Percentiles rank a stretch among this genome's conserved stretches.
Evolutionary conservation across 1,140 invertebrate species (phyloP).

Genomic region (Chlorops oryzae): DNA sequence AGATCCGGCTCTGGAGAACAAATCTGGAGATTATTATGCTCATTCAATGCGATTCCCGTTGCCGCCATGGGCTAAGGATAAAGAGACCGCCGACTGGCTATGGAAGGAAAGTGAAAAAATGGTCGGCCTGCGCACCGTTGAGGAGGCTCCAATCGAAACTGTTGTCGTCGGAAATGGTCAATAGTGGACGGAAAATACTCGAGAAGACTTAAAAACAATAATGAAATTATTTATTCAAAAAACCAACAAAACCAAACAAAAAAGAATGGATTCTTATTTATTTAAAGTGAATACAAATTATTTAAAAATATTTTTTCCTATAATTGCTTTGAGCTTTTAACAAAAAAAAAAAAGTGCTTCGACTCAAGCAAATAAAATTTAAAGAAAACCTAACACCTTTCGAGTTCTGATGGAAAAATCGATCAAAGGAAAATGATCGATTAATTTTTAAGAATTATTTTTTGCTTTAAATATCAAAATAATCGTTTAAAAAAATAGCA

Average conservation of each 20-base stretch:
- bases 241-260: background rate
- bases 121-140: slow-evolving; percentile 21
- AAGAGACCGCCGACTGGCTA: slow-evolving; percentile 57
- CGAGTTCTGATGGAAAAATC: no score
- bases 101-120: slow-evolving; percentile 57
- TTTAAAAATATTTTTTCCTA: no score
- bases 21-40: slow-evolving; percentile 55
- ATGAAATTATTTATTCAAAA: background rate
- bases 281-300: no score
- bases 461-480: no score
- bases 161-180: background rate
- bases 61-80: slow-evolving; percentile 42
- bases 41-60: slow-evolving; percentile 51
- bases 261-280: no score
- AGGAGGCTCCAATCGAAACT: background rate
- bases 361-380: no score
- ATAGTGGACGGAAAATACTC: background rate
- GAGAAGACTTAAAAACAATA: background rate
- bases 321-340: no score
- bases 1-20: slow-evolving; percentile 62
- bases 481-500: no score
- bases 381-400: no score
- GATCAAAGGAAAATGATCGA: no score
- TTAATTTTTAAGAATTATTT: no score
- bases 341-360: no score